Percentiles rank a stretch among this genome's conserved stretches.
Evolutionary conservation across 2,113 vertebrate genomes (phyloP).

Genomic region (Tragelaphus strepsiceros): DNA sequence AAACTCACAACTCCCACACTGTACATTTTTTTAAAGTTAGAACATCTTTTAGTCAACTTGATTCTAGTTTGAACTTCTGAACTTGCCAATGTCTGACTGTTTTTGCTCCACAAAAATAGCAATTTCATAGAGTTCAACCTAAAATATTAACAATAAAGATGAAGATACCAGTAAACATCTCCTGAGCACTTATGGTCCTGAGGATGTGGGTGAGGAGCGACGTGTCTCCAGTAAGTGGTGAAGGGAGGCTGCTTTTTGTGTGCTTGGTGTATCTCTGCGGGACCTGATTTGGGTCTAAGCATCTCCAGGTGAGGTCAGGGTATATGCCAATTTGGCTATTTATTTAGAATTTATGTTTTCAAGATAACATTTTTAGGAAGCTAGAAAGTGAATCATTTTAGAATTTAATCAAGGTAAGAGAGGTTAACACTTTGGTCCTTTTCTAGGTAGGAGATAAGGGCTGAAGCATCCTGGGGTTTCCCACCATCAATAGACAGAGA

Average conservation of each 20-base stretch:
- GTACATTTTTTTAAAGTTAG: background rate
- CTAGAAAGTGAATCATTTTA: background rate
- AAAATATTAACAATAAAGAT: background rate
- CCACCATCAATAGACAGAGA: background rate
- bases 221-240: background rate
- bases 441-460: background rate
- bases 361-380: background rate
- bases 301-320: background rate
- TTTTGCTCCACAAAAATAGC: background rate
- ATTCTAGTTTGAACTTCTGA: background rate
- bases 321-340: background rate
- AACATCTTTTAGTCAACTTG: background rate
- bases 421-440: background rate
- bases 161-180: background rate
- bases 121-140: background rate
- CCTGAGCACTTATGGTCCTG: background rate
- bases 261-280: background rate
- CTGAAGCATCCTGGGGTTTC: background rate
- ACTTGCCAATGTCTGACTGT: background rate
- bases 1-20: background rate
- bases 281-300: background rate
- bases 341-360: background rate
- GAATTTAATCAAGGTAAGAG: background rate
- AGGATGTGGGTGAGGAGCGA: fast-evolving
- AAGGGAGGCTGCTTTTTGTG: background rate